Base-by-base conservation (phyloP, 2,113 vertebrate species). In the Oriolus oriolus region DNA sequence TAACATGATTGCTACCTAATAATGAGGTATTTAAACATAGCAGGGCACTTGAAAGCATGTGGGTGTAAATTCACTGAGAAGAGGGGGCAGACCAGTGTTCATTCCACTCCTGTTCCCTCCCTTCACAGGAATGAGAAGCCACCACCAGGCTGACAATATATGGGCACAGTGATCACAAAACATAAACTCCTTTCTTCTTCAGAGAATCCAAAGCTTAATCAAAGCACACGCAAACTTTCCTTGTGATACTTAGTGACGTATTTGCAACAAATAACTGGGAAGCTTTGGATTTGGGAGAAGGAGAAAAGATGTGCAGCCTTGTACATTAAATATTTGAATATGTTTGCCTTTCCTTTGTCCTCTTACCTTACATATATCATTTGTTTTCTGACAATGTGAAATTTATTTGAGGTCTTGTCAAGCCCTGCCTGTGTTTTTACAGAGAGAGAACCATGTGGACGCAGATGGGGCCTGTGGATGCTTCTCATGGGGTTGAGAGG, bases 261-360 rank as follows among this genome's bases (percentile, higher is more conserved):
- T 68, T 70, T 60, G 23, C 47, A 87, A 80, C n/a, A 76, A 80
- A 61, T 41, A 30, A n/a, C 39, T 4, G 2, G 24, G 18, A 84
- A 74, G 11, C 4, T 73, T 45, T 56, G 50, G 45, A 16, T 89
- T 64, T 41, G 50, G 22, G 44, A 79, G 31, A 19, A 65, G 17
- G 28, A 68, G 41, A 91, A 71, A 73, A 60, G 64, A 78, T 49
- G 44, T 52, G 22, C 49, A 92, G 52, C 27, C 64, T 83, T 77
- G 42, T 78, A 81, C 39, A 24, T 89, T 78, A 93, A 97, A 95
- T 93, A 91, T 89, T 96, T 94, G 91, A 73, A 83, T 30, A 89
- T 2, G 35, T 64, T 66, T 93, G 82, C 31, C 59, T 96, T 96
- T 96, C 30, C 30, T 93, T 92, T 90, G 44, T 90, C 52, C 39